These are phyloP conservation scores for Drosophila varians DNA, from an alignment of 1,140 invertebrate genomes.

Conservation along the genomic window DNA sequence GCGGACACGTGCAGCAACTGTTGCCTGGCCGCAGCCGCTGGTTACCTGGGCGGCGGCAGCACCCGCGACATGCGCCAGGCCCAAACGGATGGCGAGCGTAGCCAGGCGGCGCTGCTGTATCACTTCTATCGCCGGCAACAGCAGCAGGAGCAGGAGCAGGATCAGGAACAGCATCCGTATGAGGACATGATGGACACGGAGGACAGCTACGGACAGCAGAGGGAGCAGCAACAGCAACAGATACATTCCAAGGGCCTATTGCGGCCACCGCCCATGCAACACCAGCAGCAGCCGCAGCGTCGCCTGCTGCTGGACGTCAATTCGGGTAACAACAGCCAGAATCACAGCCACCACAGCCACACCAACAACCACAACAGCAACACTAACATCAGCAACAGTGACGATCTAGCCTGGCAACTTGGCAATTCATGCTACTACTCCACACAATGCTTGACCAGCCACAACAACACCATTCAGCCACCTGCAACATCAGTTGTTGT, in stretches of 20 bases:
- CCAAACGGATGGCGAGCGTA: constrained; percentile 40
- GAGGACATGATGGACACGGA: constrained; percentile 78
- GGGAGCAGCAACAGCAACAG: constrained; percentile 44
- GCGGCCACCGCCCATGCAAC: constrained; percentile 54
- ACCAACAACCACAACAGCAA: constrained; percentile 32
- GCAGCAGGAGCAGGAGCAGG: constrained; percentile 52
- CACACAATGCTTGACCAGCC: constrained; percentile 54
- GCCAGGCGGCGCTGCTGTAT: constrained; percentile 57
- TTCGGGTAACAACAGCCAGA: constrained; percentile 69
- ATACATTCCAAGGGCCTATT: constrained; percentile 75
- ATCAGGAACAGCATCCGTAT: constrained; percentile 28
- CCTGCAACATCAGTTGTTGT: constrained; percentile 10
- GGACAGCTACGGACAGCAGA: constrained; percentile 59
- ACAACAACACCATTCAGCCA: constrained; percentile 8
- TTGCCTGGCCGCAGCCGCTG: constrained; percentile 66
- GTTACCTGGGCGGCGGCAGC: constrained; percentile 74
- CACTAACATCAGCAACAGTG: constrained; percentile 36
- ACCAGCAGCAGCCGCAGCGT: constrained; percentile 50
- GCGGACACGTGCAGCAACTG: constrained; percentile 78
- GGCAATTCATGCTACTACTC: constrained; percentile 64
- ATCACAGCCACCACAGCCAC: no score
- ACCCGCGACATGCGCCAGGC: constrained; percentile 64
- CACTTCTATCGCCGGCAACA: constrained; percentile 71
- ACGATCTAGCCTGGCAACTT: constrained; percentile 4
- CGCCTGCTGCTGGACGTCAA: constrained; percentile 73